Base-by-base conservation (phyloP, 2,888 invertebrate species). In the Rhodophaea formosa region DNA sequence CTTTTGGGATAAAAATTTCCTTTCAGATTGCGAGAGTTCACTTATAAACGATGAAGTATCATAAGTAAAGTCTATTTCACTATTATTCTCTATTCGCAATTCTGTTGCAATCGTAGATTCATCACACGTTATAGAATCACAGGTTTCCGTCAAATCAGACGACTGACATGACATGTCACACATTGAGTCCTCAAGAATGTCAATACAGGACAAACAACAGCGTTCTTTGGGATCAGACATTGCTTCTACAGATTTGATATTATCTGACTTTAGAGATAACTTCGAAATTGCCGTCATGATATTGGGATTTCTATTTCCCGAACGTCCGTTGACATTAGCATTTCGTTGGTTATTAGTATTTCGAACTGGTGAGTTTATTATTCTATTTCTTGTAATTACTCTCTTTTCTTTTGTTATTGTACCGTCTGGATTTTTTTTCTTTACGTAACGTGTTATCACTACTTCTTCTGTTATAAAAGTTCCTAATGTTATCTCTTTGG, bases 361-460 rank as follows among this genome's bases (percentile, higher is more conserved):
- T 23, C 5, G 23, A 23, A 5, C 2, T 16, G 32, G 15, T 17
- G 16, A 7, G 7, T 49, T 49, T 12, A 12, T 51, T 35, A 35
- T 17, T 35, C 35, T 35, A 8, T 0, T 51, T 35, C 12, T 35
- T 51, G 12, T 35, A 7, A 51, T 35, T 7, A 51, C 51, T 35
- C 35, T 51, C 17, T 17, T 35, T 35, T 51, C 35, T 51, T 35
- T 12, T 5, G 51, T 17, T 1, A 51, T 3, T 3, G 51, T 39
- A 10, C 51, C 51, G 16, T 51, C 51, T 35, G 16, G 7, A 12
- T 51, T 51, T 12, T 5, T 17, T 51, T 3, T 8, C 16, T 39
- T 51, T 17, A 51, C 3, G 16, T 17, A 10, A 17, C 51, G 51
- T 12, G 51, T 51, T 10, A 51, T 51, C 7, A 51, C 17, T 51